Evolutionary conservation across 2,113 vertebrate species (phyloP).

Genomic region (Ictalurus punctatus): DNA sequence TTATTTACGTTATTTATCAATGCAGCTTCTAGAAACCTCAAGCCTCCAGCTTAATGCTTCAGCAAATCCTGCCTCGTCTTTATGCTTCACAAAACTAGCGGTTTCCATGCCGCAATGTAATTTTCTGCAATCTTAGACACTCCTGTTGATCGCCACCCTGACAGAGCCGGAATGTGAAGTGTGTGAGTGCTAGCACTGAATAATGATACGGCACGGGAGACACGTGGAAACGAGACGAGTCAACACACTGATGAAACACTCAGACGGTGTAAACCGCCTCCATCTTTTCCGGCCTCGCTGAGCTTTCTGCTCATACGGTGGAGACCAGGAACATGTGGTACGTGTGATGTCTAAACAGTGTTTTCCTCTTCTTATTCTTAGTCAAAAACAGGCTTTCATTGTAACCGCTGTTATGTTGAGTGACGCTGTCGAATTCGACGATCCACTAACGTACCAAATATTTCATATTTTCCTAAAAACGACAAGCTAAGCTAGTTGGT

Average conservation of each 20-base stretch:
- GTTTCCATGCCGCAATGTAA: constrained; percentile 59
- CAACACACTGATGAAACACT: constrained; percentile 25
- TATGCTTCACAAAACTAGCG: constrained; percentile 40
- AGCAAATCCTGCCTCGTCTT: constrained; percentile 44
- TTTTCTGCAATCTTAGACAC: constrained; percentile 50
- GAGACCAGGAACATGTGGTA: not conserved
- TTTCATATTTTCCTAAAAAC: not conserved
- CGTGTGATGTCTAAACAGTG: constrained; percentile 1
- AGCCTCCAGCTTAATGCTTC: constrained; percentile 5
- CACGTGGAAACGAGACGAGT: constrained; percentile 1
- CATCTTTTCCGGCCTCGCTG: not conserved
- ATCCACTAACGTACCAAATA: not conserved
- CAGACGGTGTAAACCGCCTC: constrained; percentile 2
- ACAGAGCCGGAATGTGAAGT: constrained; percentile 2
- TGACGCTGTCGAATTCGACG: too few species aligned
- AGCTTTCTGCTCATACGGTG: not conserved
- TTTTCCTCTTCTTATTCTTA: not conserved
- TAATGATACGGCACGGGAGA: constrained; percentile 11
- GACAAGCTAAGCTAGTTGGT: not conserved
- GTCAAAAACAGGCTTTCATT: not conserved
- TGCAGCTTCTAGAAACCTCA: constrained; percentile 46
- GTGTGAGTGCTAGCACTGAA: not conserved
- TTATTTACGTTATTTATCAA: constrained; percentile 60
- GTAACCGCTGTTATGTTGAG: not conserved
- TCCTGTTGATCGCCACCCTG: constrained; percentile 36